phyloP scores from a whole-genome alignment of 37 sponge, comb jelly and placozoan species.

The Geodia barretti region DNA sequence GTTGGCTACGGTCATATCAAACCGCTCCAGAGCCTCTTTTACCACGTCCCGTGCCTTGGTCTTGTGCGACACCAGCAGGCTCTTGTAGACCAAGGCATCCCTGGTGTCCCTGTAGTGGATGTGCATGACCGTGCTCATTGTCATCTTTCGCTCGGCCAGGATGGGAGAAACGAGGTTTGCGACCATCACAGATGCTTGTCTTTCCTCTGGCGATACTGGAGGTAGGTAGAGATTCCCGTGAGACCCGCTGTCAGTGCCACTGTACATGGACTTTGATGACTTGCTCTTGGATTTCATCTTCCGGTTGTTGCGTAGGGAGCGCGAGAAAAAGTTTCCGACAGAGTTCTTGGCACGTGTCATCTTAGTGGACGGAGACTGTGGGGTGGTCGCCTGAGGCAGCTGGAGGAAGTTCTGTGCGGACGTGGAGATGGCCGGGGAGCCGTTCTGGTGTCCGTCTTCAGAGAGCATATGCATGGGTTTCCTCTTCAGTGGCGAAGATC shows the following conservation, averaged over 20 bases:
- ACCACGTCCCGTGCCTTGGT: slow-evolving; percentile 60
- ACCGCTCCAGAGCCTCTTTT: slow-evolving; percentile 69
- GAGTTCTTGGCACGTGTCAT: slow-evolving; percentile 5
- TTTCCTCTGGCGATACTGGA: neutral
- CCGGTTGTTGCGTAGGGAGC: slow-evolving; percentile 27
- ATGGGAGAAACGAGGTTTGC: slow-evolving; percentile 22
- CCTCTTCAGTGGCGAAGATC: neutral
- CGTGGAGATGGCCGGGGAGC: neutral
- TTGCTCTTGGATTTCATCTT: slow-evolving; percentile 11
- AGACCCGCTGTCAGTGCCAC: neutral
- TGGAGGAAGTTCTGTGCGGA: neutral
- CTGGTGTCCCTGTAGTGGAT: slow-evolving; percentile 51
- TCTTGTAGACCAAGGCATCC: slow-evolving; percentile 66
- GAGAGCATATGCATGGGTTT: neutral
- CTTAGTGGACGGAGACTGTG: neutral
- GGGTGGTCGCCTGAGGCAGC: neutral
- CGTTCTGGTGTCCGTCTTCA: neutral
- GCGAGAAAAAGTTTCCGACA: slow-evolving; percentile 22
- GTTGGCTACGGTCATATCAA: slow-evolving; percentile 39
- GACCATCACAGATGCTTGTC: neutral
- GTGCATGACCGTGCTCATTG: slow-evolving; percentile 62
- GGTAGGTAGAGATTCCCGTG: neutral
- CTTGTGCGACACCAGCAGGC: slow-evolving; percentile 68
- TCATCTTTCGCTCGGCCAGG: slow-evolving; percentile 24
- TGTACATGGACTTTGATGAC: neutral